Evolutionary conservation across 2,113 vertebrate species (phyloP).

Genomic region (Cyanoderma ruficeps): DNA sequence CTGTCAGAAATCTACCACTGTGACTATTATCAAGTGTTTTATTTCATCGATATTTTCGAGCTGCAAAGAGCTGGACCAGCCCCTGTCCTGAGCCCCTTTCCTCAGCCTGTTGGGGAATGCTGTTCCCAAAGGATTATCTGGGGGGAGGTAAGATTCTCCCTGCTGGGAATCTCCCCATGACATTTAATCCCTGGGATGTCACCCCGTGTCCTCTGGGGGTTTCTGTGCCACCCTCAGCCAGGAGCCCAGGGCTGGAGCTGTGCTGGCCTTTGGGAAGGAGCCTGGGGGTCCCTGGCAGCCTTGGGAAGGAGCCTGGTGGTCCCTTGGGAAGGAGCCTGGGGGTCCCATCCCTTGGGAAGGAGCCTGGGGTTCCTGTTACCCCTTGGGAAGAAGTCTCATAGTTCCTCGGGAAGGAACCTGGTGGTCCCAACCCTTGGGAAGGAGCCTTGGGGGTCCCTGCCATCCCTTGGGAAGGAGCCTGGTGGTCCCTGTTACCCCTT

Average conservation of each 20-base stretch:
- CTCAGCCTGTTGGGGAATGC: background rate
- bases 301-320: background rate
- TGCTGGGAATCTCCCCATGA: constrained; percentile 3
- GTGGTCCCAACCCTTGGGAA: too few relatives aligned
- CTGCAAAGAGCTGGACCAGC: constrained; percentile 35
- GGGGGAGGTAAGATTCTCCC: background rate
- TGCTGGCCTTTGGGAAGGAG: background rate
- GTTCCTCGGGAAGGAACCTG: too few relatives aligned
- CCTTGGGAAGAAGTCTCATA: too few relatives aligned
- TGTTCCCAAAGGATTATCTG: background rate
- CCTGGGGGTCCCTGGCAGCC: background rate
- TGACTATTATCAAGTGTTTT: constrained; percentile 76
- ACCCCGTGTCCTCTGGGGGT: background rate
- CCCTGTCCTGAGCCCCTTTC: constrained; percentile 12
- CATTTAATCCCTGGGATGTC: background rate
- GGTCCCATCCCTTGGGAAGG: too few relatives aligned
- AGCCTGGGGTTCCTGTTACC: too few relatives aligned
- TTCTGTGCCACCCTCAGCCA: background rate
- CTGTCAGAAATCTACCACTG: constrained; percentile 79
- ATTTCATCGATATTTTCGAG: constrained; percentile 77
- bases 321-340: background rate
- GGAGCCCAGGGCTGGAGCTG: background rate
- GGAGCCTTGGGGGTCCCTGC: background rate
- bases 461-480: too few relatives aligned
- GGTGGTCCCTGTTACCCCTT: too few relatives aligned